A percentile compares a stretch with the other conserved stretches of the same genome.
These are phyloP conservation scores for Umimayanthus kanabou DNA, from an alignment of 92 coral and sea anemone species.

Conservation along the genomic window DNA sequence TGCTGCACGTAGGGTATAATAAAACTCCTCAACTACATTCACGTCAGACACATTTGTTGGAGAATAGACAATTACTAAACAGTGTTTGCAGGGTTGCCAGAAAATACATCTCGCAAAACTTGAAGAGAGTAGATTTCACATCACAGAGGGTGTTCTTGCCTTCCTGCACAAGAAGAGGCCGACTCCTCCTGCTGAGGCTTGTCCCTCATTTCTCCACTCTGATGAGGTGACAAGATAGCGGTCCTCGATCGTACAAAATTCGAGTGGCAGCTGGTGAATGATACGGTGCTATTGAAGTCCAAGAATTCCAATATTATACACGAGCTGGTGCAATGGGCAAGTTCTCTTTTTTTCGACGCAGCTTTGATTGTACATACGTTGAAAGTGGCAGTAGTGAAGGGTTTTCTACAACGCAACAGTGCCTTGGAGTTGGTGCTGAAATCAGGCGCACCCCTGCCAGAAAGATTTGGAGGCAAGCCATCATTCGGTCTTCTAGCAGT, in stretches of 20 bases:
- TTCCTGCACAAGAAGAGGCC: too few species aligned
- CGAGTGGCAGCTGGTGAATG: too few species aligned
- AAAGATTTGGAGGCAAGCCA: neutral
- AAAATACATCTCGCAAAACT: neutral
- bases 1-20: neutral
- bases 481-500: neutral
- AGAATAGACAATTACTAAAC: neutral
- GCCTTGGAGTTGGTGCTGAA: neutral
- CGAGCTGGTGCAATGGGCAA: neutral
- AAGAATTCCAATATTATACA: neutral
- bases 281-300: constrained; percentile 17
- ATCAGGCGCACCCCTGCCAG: constrained; percentile 37
- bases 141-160: too few species aligned
- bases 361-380: constrained; percentile 26
- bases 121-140: neutral
- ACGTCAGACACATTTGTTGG: neutral
- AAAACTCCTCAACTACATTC: neutral
- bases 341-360: neutral
- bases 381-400: constrained; percentile 32
- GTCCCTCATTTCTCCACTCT: too few species aligned
- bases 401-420: neutral
- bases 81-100: neutral
- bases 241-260: too few species aligned
- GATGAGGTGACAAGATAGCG: too few species aligned
- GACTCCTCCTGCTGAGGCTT: too few species aligned